These are phyloP conservation scores for Eupithecia tripunctaria DNA, from an alignment of 2,888 invertebrate genomes.

Conservation along the genomic window DNA sequence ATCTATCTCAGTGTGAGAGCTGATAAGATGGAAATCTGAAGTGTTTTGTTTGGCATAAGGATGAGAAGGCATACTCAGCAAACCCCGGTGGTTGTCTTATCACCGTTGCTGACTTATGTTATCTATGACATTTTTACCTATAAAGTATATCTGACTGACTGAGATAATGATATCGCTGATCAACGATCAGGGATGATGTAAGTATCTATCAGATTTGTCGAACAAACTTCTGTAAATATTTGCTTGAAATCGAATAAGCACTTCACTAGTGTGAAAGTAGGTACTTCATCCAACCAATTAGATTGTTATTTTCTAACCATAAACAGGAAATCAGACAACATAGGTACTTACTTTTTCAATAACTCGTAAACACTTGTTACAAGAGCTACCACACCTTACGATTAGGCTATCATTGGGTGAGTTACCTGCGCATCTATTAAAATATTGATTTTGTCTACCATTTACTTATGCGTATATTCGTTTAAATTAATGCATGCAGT, in stretches of 20 bases:
- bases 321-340: background rate
- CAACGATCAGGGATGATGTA: slow-evolving; percentile 1
- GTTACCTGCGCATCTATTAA: no score
- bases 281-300: background rate
- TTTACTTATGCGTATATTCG: no score
- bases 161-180: background rate
- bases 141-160: background rate
- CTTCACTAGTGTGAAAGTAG: background rate
- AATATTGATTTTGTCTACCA: no score
- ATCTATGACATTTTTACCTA: slow-evolving; percentile 3
- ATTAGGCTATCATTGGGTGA: no score
- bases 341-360: background rate
- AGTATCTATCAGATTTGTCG: background rate
- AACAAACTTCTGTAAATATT: background rate
- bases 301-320: background rate
- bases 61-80: slow-evolving; percentile 9
- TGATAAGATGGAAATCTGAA: slow-evolving; percentile 42
- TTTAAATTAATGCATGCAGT: no score
- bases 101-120: background rate
- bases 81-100: slow-evolving; percentile 17
- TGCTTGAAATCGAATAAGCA: background rate
- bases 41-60: slow-evolving; percentile 41
- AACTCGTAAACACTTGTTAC: background rate
- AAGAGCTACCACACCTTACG: background rate
- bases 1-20: slow-evolving; percentile 27